Evolutionary conservation across 2,888 invertebrate species (phyloP), one percentile per base, ranked within the genome.

Genomic region (Esperia sulphurella): DNA sequence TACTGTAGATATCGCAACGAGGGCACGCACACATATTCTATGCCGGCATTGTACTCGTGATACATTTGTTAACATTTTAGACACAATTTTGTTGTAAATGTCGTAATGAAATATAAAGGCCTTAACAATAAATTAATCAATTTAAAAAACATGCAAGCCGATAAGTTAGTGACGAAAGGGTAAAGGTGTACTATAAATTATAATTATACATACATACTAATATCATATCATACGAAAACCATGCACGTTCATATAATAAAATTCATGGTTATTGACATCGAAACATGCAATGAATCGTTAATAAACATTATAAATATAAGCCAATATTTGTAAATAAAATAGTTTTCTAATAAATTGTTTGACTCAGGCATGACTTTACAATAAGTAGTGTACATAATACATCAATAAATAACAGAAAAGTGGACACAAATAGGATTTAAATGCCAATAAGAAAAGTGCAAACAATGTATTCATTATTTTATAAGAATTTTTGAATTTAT

Each of bases 391-490:
- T 9, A 10, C 8, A 10, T 30, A n/a, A 35, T 35, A n/a, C 1
- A 35, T 6, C 1, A n/a, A 35, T 35, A 35, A n/a, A n/a, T n/a
- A n/a, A n/a, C 35, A 35, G 10, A 35, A 6, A n/a, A 35, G 10
- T n/a, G 1, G 42, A 43, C 1, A 33, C 10, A 44, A 38, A 35
- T 40, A 41, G 9, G 13, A 43, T 37, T 30, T 29, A 33, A 41
- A 31, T 39, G 44, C 41, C 41, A 50, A 50, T 43, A 45, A 21
- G n/a, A 35, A 48, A 53, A 52, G 52, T 50, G 65, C 66, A 78
- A 78, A 79, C 65, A 81, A 82, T 83, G 83, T 83, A 83, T 84
- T 83, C 83, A 83, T 83, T 83, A 80, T 70, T 21, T 71, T 45
- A 40, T 46, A 53, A 43, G 45, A 21, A 21, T 39, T 43, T n/a